Conservation (phyloP, 1,140 invertebrate genomes). For the Musca vetustissima region DNA sequence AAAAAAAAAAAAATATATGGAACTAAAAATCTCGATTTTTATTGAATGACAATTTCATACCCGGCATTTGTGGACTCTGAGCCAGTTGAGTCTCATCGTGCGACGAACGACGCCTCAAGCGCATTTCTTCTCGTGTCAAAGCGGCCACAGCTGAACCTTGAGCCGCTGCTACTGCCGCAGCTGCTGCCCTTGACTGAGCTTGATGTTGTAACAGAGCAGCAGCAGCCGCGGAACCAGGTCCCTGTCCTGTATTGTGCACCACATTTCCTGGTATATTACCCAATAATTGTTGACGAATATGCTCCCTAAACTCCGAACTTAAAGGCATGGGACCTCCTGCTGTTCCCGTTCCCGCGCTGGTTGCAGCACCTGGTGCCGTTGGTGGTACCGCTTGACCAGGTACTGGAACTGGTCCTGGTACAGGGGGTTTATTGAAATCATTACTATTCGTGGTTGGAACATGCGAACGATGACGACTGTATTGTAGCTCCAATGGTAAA, state of each 20-base stretch:
- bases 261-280: constrained; percentile 49
- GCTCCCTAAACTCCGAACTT: constrained; percentile 52
- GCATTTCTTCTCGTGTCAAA: constrained; percentile 50
- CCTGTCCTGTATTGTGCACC: constrained; percentile 49
- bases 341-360: constrained; percentile 12
- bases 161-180: constrained; percentile 47
- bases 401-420: background rate
- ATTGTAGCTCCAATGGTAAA: constrained; percentile 51
- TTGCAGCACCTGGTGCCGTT: constrained; percentile 19
- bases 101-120: constrained; percentile 52
- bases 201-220: constrained; percentile 52
- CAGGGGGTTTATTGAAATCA: background rate
- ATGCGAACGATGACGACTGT: constrained; percentile 51
- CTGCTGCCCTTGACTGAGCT: constrained; percentile 50
- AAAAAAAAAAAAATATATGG: constrained; percentile 15
- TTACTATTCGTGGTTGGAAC: constrained; percentile 26
- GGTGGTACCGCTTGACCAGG: background rate
- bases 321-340: constrained; percentile 44
- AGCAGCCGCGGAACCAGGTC: constrained; percentile 48
- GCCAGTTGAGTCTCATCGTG: constrained; percentile 54
- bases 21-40: background rate
- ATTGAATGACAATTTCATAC: constrained; percentile 34
- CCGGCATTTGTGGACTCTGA: constrained; percentile 44
- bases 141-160: constrained; percentile 15
- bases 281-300: constrained; percentile 49